Evolutionary conservation across 2,797 vertebrate species (phyloP).

Genomic region (Atherinosoma microstoma): DNA sequence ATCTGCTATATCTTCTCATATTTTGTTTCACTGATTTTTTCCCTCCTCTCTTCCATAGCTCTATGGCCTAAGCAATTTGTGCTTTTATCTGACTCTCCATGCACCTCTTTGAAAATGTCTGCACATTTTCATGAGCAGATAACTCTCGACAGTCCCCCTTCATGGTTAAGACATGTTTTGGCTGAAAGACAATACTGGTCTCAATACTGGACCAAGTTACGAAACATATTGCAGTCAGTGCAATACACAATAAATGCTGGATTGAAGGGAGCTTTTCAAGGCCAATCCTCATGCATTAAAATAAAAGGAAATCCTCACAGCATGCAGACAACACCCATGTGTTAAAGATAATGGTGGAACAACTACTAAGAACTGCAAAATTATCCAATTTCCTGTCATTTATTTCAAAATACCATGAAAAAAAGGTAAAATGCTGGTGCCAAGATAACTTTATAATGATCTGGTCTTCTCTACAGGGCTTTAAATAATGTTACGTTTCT

Average conservation of each 20-base stretch:
- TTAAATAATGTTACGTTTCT: slow-evolving; percentile 12
- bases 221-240: neutral
- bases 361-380: neutral
- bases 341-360: slow-evolving; percentile 8
- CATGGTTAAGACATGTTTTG: slow-evolving; percentile 35
- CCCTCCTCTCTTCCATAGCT: neutral
- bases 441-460: neutral
- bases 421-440: neutral
- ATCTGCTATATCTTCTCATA: slow-evolving; percentile 25
- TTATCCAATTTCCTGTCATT: slow-evolving; percentile 3
- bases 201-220: neutral
- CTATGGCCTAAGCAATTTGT: slow-evolving; percentile 28
- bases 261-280: slow-evolving; percentile 2
- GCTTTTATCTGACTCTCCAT: slow-evolving; percentile 16
- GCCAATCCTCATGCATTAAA: slow-evolving; percentile 1
- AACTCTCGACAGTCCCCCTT: slow-evolving; percentile 36
- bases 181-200: slow-evolving; percentile 31
- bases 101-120: slow-evolving; percentile 47
- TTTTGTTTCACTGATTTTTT: neutral
- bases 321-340: neutral
- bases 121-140: slow-evolving; percentile 42
- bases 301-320: slow-evolving; percentile 1
- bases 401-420: slow-evolving; percentile 1
- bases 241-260: slow-evolving; percentile 9
- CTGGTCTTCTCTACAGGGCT: slow-evolving; percentile 6